These are phyloP conservation scores for Chloropsis hardwickii DNA, from an alignment of 2,113 vertebrate genomes.

Conservation along the genomic window DNA sequence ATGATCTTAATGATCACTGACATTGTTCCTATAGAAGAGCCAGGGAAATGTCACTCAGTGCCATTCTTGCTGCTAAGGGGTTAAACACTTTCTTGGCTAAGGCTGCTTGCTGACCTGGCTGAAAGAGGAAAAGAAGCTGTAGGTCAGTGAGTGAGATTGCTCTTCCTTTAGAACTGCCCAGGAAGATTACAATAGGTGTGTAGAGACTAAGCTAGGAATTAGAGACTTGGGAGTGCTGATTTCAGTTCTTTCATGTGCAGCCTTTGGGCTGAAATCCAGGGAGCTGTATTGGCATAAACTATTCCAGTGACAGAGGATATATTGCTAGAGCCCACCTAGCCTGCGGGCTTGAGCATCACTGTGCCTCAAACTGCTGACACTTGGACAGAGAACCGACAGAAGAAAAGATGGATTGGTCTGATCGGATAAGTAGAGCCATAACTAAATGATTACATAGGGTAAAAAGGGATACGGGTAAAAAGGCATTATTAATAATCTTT, in stretches of 20 bases:
- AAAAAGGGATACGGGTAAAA: background rate
- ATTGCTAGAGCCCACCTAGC: background rate
- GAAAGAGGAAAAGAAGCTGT: background rate
- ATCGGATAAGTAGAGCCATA: background rate
- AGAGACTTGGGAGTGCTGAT: background rate
- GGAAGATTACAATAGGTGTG: slow-evolving; percentile 15
- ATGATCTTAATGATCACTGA: slow-evolving; percentile 12
- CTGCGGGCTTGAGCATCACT: background rate
- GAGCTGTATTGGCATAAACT: background rate
- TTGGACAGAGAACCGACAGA: background rate
- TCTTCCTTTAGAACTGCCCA: slow-evolving; percentile 2
- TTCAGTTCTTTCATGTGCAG: slow-evolving; percentile 5
- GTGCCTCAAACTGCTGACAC: background rate
- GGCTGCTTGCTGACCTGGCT: slow-evolving; percentile 2
- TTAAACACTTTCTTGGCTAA: slow-evolving; percentile 29
- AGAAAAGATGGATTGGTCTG: background rate
- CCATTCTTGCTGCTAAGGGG: background rate
- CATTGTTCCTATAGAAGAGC: background rate
- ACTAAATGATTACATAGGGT: background rate
- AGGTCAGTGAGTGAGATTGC: background rate
- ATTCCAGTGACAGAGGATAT: background rate
- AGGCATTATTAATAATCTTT: background rate
- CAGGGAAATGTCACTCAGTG: background rate
- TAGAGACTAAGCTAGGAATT: slow-evolving; percentile 8
- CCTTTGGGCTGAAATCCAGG: background rate